Percentiles rank a stretch among this genome's conserved stretches.
Conservation (phyloP, 2,888 invertebrate genomes). For the Sipha maydis region DNA sequence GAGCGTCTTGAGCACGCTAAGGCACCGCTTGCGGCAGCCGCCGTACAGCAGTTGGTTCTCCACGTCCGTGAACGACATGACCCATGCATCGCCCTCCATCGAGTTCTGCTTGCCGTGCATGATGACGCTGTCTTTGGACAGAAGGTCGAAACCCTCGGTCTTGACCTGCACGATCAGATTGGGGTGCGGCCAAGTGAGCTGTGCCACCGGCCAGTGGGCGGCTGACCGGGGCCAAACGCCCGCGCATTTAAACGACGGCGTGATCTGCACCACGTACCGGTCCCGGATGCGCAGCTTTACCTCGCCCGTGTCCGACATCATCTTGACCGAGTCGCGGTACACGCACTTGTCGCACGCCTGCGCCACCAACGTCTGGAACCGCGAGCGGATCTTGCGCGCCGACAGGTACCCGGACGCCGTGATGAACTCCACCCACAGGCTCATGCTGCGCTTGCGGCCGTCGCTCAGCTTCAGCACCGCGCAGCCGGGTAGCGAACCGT, state of each 20-base stretch:
- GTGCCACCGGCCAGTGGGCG: constrained; percentile 83
- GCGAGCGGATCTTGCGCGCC: constrained; percentile 83
- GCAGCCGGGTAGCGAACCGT: constrained; percentile 82
- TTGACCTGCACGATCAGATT: constrained; percentile 84
- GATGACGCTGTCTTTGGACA: constrained; percentile 79
- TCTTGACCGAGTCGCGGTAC: constrained; percentile 82
- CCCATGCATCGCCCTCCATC: constrained; percentile 90
- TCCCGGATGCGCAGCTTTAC: constrained; percentile 82
- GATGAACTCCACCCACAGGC: constrained; percentile 89
- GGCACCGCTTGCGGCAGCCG: constrained; percentile 77
- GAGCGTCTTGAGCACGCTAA: constrained; percentile 82
- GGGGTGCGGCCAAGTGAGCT: constrained; percentile 84
- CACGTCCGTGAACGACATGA: constrained; percentile 81
- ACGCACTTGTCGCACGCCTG: constrained; percentile 86
- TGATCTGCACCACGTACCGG: constrained; percentile 83
- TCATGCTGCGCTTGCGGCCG: constrained; percentile 88
- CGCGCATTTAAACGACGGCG: constrained; percentile 84
- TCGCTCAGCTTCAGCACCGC: constrained; percentile 86
- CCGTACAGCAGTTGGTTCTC: constrained; percentile 82
- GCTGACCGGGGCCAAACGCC: constrained; percentile 88
- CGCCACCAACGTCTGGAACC: constrained; percentile 82
- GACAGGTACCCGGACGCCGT: constrained; percentile 87
- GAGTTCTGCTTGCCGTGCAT: constrained; percentile 78
- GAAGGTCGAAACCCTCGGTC: constrained; percentile 84
- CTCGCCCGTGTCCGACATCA: constrained; percentile 85